A percentile compares a stretch with the other conserved stretches of the same genome.
Conservation (phyloP, 2,113 vertebrate species). For the Carassius gibelio region DNA sequence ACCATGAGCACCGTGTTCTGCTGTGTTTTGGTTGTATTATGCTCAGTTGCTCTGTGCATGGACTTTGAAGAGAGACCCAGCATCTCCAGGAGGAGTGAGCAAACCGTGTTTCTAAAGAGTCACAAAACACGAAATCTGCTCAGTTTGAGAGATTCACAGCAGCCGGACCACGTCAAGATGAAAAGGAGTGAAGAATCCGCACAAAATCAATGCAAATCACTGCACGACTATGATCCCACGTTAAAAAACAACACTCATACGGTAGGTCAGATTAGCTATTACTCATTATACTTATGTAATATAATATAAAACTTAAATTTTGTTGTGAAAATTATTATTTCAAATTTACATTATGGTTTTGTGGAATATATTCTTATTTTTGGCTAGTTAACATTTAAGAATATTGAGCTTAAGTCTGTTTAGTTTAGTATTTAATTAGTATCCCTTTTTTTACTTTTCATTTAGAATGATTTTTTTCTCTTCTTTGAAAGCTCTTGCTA, state of each 20-base stretch:
- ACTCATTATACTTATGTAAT: background rate
- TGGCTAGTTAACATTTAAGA: background rate
- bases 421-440: too few relatives aligned
- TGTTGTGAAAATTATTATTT: too few relatives aligned
- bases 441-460: background rate
- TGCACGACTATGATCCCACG: slow-evolving; percentile 69
- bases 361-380: too few relatives aligned
- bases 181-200: slow-evolving; percentile 63
- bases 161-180: slow-evolving; percentile 49
- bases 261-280: slow-evolving; percentile 63
- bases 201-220: slow-evolving; percentile 71
- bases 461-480: background rate
- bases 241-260: slow-evolving; percentile 83
- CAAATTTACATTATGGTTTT: too few relatives aligned
- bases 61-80: slow-evolving; percentile 60
- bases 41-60: slow-evolving; percentile 56
- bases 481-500: background rate
- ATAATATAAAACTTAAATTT: background rate
- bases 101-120: slow-evolving; percentile 53
- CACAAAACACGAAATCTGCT: slow-evolving; percentile 11
- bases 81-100: slow-evolving; percentile 24
- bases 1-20: slow-evolving; percentile 67
- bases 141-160: slow-evolving; percentile 58
- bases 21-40: slow-evolving; percentile 58
- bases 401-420: background rate